Percentiles rank a stretch among this genome's conserved stretches.
These are phyloP conservation scores for Muraenolepis orangiensis DNA, from an alignment of 2,797 vertebrate genomes.

Conservation along the genomic window DNA sequence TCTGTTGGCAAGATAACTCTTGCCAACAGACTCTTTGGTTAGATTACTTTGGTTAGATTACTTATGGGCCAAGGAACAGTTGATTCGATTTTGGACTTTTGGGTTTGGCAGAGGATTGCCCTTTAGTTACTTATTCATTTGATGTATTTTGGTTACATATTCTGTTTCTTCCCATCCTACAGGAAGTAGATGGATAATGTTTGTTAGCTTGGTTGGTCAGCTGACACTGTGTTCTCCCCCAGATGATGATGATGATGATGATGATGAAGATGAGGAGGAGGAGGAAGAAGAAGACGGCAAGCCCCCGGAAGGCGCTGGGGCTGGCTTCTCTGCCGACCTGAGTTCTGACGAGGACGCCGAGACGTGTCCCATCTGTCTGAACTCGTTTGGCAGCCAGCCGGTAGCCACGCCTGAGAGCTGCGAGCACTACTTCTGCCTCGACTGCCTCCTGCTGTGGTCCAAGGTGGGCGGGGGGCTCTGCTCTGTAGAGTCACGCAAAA, in stretches of 20 bases:
- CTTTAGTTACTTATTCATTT: no score
- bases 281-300: conserved; percentile 69
- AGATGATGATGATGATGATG: conserved; percentile 51
- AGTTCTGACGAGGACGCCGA: conserved; percentile 90
- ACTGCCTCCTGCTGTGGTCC: conserved; percentile 95
- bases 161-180: background rate
- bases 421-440: conserved; percentile 94
- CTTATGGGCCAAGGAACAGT: no score
- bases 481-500: background rate
- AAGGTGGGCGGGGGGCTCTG: conserved; percentile 75
- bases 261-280: conserved; percentile 72
- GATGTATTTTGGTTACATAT: no score
- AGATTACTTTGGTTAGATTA: no score
- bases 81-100: no score
- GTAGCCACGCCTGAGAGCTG: conserved; percentile 94
- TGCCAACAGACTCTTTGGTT: no score
- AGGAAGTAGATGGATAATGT: background rate
- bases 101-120: no score
- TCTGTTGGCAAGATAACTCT: no score
- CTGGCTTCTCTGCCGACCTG: conserved; percentile 37
- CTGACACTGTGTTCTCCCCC: background rate
- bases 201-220: background rate
- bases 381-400: conserved; percentile 86
- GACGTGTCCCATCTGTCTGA: conserved; percentile 95
- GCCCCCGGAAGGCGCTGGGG: conserved; percentile 47